phyloP scores from a whole-genome alignment of 2,113 vertebrate species.

The Azemiops feae region DNA sequence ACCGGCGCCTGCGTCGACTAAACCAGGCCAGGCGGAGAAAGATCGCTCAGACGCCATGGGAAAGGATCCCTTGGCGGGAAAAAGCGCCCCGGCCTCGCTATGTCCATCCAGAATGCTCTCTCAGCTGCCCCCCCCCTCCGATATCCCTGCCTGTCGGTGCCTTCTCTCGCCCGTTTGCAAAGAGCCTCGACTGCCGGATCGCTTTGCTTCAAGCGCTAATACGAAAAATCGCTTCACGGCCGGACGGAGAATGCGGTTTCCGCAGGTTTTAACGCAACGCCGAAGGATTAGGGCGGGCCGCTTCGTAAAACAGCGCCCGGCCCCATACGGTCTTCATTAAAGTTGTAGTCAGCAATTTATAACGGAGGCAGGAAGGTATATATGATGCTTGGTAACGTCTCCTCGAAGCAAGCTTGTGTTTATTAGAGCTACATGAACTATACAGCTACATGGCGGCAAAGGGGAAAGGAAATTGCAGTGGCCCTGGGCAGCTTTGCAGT shows the following conservation, averaged over 20 bases:
- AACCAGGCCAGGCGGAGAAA: not conserved
- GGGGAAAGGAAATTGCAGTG: not conserved
- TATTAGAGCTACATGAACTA: not conserved
- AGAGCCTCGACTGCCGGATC: not conserved
- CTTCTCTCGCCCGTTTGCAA: not conserved
- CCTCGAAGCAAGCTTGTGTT: not conserved
- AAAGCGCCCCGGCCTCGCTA: not conserved
- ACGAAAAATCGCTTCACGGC: not conserved
- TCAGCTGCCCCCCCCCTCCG: not conserved
- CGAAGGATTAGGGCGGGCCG: not conserved
- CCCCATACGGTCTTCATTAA: not conserved
- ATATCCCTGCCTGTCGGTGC: too few relatives aligned
- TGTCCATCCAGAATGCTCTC: not conserved
- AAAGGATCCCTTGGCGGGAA: not conserved
- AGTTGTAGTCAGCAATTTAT: not conserved
- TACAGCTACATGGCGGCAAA: not conserved
- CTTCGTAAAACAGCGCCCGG: not conserved
- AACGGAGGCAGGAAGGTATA: not conserved
- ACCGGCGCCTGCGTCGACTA: too few relatives aligned
- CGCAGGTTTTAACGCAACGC: not conserved
- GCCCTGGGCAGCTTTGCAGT: not conserved
- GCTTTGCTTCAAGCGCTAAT: not conserved
- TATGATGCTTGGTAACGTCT: not conserved
- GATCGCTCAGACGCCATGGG: not conserved
- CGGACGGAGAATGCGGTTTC: not conserved